Evolutionary conservation across 2,113 vertebrate genomes (phyloP), one percentile per base, ranked within the genome.

Genomic region (Anser cygnoides): DNA sequence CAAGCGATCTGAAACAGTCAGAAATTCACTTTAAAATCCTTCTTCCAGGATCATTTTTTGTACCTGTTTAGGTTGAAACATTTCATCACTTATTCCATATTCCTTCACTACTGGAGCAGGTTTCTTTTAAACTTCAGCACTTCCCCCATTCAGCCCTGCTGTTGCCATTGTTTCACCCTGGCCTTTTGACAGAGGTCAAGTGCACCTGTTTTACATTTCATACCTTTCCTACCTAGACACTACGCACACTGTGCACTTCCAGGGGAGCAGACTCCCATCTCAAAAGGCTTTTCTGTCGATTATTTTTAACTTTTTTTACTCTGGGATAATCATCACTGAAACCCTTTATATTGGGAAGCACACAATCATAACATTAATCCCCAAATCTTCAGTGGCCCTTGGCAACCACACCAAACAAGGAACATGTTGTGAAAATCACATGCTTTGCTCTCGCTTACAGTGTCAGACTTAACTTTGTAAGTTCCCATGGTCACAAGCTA

Each of bases 101-200:
- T 86, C n/a, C 37, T 62, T 66, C 79, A 31, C 13, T 61, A 44
- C 29, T 13, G 37, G 13, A 57, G 31, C 14, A 59, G 44, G 46
- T 92, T 81, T 37, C 63, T 71, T 74, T 25, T 20, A 35, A 80
- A 58, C 17, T 31, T 50, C 44, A 92, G 50, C 39, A 55, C 21
- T 57, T 93, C 19, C 39, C 43, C 35, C 3, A 0, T 14, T 76
- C 59, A 35, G 25, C 55, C 49, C 37, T 89, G 39, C 44, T 85
- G 70, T 29, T 76, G 66, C 41, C 50, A 68, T 76, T 95, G 66
- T 84, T 95, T 87, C 89, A 75, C 84, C 85, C 77, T 11, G 67
- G 88, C 81, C 90, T 92, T 94, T 73, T 78, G 89, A 87, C 81
- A 41, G 91, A 94, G 92, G 84, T 92, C 89, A 96, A 94, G 58